These are phyloP conservation scores for Spongilla lacustris DNA, from an alignment of 37 sponge, comb jelly and placozoan genomes.

Conservation along the genomic window DNA sequence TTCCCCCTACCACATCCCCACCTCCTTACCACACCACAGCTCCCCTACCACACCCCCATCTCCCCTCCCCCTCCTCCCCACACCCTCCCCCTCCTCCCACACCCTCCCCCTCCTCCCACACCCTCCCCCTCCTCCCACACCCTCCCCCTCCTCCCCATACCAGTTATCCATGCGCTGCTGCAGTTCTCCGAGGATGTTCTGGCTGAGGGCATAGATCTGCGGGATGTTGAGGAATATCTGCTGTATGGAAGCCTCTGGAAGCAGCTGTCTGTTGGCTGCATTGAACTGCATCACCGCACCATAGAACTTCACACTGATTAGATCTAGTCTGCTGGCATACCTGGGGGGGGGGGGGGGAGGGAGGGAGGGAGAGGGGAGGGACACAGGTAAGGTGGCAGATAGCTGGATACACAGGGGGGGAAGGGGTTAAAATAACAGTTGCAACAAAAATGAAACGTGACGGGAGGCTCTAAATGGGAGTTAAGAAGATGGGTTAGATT, in stretches of 20 bases:
- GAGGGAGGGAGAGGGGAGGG: not conserved
- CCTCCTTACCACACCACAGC: no score
- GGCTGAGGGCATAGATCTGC: conserved; percentile 70
- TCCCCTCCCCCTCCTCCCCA: not conserved
- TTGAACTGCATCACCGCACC: conserved; percentile 29
- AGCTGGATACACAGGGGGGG: not conserved
- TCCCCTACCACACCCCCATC: not conserved
- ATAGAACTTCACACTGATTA: conserved; percentile 61
- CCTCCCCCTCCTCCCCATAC: not conserved
- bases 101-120: not conserved
- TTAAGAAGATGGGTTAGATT: no score
- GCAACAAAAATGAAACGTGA: no score
- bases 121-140: not conserved
- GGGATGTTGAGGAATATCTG: conserved; percentile 80
- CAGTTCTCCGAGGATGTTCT: conserved; percentile 50
- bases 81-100: not conserved
- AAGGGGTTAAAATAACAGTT: not conserved
- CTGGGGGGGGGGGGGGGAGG: conserved; percentile 19
- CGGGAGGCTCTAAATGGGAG: no score
- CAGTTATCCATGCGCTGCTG: conserved; percentile 68
- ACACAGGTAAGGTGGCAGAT: not conserved
- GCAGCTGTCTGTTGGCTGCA: conserved; percentile 20
- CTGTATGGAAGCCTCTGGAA: conserved; percentile 49
- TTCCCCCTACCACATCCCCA: no score
- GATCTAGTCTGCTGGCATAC: conserved; percentile 50